Percentiles rank a stretch among this genome's conserved stretches.
phyloP scores from a whole-genome alignment of 2,113 vertebrate species.

The Rhadina sibilatrix region DNA sequence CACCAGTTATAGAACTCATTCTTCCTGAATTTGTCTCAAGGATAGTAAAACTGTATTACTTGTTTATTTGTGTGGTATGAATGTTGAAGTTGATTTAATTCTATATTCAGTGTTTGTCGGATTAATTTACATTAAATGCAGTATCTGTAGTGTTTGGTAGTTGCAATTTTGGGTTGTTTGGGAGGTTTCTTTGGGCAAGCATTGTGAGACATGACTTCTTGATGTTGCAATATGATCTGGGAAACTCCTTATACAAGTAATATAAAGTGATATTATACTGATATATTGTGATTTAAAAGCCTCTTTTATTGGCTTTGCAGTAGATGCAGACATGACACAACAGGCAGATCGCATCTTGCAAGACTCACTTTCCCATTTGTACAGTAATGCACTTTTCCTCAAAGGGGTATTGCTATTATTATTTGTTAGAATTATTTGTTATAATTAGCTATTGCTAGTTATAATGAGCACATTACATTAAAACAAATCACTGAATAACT shows the following conservation, averaged over 20 bases:
- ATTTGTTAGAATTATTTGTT: too few species aligned
- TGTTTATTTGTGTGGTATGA: neutral
- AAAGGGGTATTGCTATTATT: fast-evolving
- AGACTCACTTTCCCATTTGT: neutral
- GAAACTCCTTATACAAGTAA: neutral
- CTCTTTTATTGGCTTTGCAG: neutral
- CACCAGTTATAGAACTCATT: neutral
- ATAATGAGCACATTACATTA: neutral
- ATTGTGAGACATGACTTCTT: neutral
- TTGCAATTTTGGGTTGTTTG: neutral
- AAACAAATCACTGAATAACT: neutral
- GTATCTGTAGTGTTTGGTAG: neutral
- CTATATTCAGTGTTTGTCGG: neutral
- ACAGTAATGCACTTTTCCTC: neutral
- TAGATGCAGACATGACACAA: neutral
- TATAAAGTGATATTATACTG: neutral
- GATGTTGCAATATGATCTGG: neutral
- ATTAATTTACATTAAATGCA: neutral
- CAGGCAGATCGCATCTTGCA: neutral
- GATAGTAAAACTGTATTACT: neutral
- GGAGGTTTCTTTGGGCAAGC: neutral
- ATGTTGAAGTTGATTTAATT: neutral
- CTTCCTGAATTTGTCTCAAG: neutral
- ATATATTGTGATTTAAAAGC: neutral
- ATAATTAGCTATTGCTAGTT: neutral